A percentile compares a stretch with the other conserved stretches of the same genome.
These are phyloP conservation scores for Babyrousa celebensis DNA, from an alignment of 2,797 vertebrate genomes.

Conservation along the genomic window DNA sequence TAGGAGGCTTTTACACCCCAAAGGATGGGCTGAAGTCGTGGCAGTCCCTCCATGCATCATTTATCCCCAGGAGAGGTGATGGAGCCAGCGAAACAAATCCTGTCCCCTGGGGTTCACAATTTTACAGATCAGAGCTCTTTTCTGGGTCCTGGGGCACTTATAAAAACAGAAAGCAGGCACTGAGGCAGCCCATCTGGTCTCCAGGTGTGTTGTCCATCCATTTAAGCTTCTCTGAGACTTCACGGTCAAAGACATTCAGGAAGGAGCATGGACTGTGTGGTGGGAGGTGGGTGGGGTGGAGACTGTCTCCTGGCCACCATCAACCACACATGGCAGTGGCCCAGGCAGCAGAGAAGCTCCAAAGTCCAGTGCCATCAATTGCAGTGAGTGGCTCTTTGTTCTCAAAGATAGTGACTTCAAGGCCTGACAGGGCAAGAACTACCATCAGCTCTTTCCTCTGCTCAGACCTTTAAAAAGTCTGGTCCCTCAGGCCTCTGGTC, in stretches of 20 bases:
- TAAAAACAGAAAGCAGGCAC: conserved; percentile 31
- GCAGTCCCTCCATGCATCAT: neutral
- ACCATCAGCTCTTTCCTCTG: neutral
- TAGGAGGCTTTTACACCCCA: neutral
- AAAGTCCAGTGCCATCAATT: neutral
- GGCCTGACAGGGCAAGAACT: neutral
- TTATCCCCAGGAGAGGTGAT: neutral
- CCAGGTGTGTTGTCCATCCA: neutral
- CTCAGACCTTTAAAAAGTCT: neutral
- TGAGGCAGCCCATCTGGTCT: neutral
- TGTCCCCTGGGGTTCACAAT: neutral
- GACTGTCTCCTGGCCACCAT: neutral
- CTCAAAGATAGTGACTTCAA: neutral
- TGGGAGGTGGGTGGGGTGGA: neutral
- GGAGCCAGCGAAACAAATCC: neutral
- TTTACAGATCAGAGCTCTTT: conserved; percentile 11
- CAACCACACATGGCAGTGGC: neutral
- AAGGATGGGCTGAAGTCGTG: neutral
- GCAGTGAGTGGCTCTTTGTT: conserved; percentile 7
- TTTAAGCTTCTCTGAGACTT: conserved; percentile 39
- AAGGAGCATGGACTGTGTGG: neutral
- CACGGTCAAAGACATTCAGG: neutral
- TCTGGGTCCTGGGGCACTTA: neutral
- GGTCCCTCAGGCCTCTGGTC: neutral
- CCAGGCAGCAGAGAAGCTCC: conserved; percentile 22